Percentiles rank a stretch among this genome's conserved stretches.
phyloP scores from a whole-genome alignment of 2,888 invertebrate genomes.

The Sisyra terminalis region DNA sequence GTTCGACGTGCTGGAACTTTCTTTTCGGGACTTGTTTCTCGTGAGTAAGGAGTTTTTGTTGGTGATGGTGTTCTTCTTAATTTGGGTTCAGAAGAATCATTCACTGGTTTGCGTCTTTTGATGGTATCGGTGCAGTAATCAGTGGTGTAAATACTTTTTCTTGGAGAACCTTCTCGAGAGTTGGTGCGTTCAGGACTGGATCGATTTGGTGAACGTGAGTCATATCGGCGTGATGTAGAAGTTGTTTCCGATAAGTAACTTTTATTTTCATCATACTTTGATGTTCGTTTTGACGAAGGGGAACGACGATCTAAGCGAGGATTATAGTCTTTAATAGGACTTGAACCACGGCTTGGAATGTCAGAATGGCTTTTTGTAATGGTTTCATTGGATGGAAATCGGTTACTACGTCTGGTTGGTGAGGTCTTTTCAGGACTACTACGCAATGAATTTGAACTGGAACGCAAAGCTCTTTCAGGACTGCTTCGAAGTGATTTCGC shows the following conservation, averaged over 20 bases:
- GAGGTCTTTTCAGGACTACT: conserved; percentile 25
- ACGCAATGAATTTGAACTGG: conserved; percentile 34
- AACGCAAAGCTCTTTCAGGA: conserved; percentile 31
- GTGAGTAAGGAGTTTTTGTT: background rate
- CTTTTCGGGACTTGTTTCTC: background rate
- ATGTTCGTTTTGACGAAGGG: too few species aligned
- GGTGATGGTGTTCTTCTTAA: conserved; percentile 1
- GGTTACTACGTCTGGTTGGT: conserved; percentile 16
- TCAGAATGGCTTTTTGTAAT: conserved; percentile 24
- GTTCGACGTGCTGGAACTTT: background rate
- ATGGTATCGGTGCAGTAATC: conserved; percentile 3
- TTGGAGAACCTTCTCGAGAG: conserved; percentile 7
- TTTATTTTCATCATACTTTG: conserved; percentile 11
- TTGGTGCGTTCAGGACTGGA: conserved; percentile 7
- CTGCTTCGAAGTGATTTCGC: conserved; percentile 53
- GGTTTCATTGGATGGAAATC: conserved; percentile 19
- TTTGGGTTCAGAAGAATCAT: conserved; percentile 4
- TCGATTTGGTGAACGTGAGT: conserved; percentile 12
- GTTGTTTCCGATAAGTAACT: background rate
- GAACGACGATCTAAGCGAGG: conserved; percentile 11
- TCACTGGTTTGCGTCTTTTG: conserved; percentile 1
- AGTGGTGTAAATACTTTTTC: conserved; percentile 5
- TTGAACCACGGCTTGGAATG: conserved; percentile 16
- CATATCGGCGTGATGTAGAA: conserved; percentile 10
- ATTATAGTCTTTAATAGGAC: conserved; percentile 14